Evolutionary conservation across 2,888 invertebrate genomes (phyloP).

Genomic region (Torymus auratus): DNA sequence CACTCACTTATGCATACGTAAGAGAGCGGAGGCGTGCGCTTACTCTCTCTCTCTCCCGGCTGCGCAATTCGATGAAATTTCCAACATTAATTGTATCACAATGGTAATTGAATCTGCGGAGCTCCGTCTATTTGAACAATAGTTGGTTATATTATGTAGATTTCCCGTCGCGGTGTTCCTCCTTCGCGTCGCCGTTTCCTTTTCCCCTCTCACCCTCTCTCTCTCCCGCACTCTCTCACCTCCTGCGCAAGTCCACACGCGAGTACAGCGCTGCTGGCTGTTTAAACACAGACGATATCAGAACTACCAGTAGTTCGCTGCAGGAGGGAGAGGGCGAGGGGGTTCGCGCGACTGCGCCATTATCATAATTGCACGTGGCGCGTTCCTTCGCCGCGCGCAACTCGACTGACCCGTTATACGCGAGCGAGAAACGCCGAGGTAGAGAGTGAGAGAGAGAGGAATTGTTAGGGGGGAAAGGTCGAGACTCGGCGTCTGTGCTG

Average conservation of each 20-base stretch:
- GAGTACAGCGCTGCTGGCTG: conserved; percentile 72
- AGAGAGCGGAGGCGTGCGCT: conserved; percentile 62
- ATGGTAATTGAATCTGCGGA: conserved; percentile 77
- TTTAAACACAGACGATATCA: conserved; percentile 77
- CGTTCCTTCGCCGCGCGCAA: conserved; percentile 15
- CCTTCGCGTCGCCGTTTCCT: conserved; percentile 60
- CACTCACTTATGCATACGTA: conserved; percentile 76
- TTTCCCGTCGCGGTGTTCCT: conserved; percentile 72
- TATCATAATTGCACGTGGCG: conserved; percentile 74
- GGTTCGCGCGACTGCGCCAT: conserved; percentile 66
- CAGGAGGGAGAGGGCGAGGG: too few relatives aligned
- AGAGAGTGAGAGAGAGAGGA: conserved; percentile 1
- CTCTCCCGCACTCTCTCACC: conserved; percentile 56
- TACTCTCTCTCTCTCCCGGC: conserved; percentile 59
- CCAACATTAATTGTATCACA: conserved; percentile 77
- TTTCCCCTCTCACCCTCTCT: conserved; percentile 52
- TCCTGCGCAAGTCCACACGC: conserved; percentile 56
- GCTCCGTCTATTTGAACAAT: conserved; percentile 77
- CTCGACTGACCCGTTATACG: conserved; percentile 54
- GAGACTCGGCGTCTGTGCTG: not conserved
- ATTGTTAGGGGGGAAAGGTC: conserved; percentile 11
- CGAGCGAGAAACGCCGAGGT: conserved; percentile 5
- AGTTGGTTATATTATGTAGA: conserved; percentile 78
- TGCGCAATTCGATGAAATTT: conserved; percentile 77
- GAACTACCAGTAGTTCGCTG: conserved; percentile 67